A percentile compares a stretch with the other conserved stretches of the same genome.
These are phyloP conservation scores for Dendroctonus valens DNA, from an alignment of 1,140 invertebrate species.

Conservation along the genomic window DNA sequence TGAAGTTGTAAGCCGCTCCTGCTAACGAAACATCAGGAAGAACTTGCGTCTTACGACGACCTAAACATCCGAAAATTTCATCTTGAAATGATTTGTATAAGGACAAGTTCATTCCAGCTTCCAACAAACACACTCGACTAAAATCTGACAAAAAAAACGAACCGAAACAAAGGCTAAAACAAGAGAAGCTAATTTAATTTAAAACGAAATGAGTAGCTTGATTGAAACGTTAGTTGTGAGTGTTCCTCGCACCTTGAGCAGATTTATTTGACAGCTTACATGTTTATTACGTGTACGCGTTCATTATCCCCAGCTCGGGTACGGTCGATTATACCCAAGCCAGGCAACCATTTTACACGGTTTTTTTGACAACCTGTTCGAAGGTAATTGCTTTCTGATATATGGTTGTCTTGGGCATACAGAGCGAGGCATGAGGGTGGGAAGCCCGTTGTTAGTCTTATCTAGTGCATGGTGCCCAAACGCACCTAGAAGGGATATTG, in stretches of 20 bases:
- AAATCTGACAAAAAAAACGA: not conserved
- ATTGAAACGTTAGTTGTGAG: constrained; percentile 30
- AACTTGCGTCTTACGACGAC: no score
- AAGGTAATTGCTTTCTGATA: constrained; percentile 30
- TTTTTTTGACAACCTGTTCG: constrained; percentile 26
- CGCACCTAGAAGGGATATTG: no score
- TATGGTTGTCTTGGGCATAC: constrained; percentile 4
- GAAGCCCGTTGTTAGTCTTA: no score
- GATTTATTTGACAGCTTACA: constrained; percentile 32
- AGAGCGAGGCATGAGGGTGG: no score
- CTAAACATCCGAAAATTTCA: no score
- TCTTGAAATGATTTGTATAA: no score
- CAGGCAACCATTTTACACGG: constrained; percentile 19
- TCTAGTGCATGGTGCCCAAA: no score
- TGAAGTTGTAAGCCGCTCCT: no score
- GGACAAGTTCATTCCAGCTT: no score
- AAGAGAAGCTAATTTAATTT: constrained; percentile 24
- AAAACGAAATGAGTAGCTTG: constrained; percentile 30
- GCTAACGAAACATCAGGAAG: no score
- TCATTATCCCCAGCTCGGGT: constrained; percentile 15
- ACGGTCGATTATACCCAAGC: constrained; percentile 8
- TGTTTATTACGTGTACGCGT: constrained; percentile 25
- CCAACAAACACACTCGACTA: no score
- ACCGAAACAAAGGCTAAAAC: constrained; percentile 6
- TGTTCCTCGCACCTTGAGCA: constrained; percentile 28